Base-by-base conservation (phyloP, 2,113 vertebrate genomes). In the Menura novaehollandiae region DNA sequence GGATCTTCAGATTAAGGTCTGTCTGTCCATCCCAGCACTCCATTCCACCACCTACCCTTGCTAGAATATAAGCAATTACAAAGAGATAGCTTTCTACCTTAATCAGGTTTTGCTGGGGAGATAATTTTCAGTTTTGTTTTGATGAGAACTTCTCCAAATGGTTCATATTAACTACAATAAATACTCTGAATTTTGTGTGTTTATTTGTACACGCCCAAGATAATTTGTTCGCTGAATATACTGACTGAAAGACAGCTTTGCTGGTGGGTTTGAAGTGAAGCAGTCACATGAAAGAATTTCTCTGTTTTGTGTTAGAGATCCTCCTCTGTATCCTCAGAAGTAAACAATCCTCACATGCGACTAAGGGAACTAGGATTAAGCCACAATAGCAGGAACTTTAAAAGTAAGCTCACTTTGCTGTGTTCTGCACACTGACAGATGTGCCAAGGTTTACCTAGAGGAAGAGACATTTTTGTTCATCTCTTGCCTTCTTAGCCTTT, bases 61-160 rank as follows among this genome's bases (percentile, higher is more conserved):
- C 6, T 49, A 55, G 67, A 46, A 63, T 60, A 72, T 60, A 95
- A 94, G 46, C 44, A 79, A 55, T 37, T 51, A 49, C 46, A 76
- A 81, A 71, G 11, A 78, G 15, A 59, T 62, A 83, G 67, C 10
- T 35, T 80, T 91, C 11, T 52, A 69, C 19, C 33, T 74, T 68
- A 85, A 35, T 72, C 58, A 67, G 32, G 27, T 55, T 68, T 78
- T 82, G 2, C 14, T 81, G 33, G 15, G 75, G 47, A 93, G 60
- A 67, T 71, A 66, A n/a, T 96, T 88, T 90, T 93, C 55, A 22
- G 10, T 14, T 80, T 91, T 91, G 52, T 95, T 96, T 88, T 94
- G 21, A 81, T 88, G 94, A 95, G 51, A 91, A 46, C 15, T 63
- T 56, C 55, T 63, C 39, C 93, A 67, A 78, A 83, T 78, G 63